phyloP scores from a whole-genome alignment of 2,888 invertebrate species.

The Brachypalpus laphriformis region DNA sequence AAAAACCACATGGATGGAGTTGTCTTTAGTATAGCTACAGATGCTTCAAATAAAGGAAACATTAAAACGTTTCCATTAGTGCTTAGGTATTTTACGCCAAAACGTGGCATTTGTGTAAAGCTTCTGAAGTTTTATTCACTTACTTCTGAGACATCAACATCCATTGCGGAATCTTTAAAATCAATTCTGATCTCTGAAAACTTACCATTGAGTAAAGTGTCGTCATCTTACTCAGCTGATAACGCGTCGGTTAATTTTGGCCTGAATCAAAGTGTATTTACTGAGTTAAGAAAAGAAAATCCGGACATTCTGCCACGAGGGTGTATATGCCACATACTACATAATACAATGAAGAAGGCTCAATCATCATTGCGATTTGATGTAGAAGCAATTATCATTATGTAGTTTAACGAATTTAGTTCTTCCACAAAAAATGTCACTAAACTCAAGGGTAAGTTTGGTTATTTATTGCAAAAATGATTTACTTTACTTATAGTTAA shows the following conservation, averaged over 20 bases:
- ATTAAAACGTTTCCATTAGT: too few relatives aligned
- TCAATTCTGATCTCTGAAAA: conserved; percentile 22
- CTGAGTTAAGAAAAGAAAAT: conserved; percentile 28
- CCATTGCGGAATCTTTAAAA: conserved; percentile 28
- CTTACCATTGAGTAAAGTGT: conserved; percentile 9
- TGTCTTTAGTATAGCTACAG: too few relatives aligned
- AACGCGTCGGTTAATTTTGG: conserved; percentile 33
- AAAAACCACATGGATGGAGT: too few relatives aligned
- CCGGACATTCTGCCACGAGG: conserved; percentile 12
- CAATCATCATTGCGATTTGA: conserved; percentile 8
- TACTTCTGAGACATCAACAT: too few relatives aligned
- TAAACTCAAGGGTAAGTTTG: conserved; percentile 27
- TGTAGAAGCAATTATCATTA: conserved; percentile 31
- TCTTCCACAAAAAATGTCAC: conserved; percentile 33
- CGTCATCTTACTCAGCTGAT: conserved; percentile 15
- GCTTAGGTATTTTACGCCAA: too few relatives aligned
- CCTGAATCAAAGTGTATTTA: conserved; percentile 41
- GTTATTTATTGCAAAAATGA: conserved; percentile 1
- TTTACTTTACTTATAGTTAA: neutral
- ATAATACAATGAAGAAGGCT: conserved; percentile 35
- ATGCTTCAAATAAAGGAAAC: too few relatives aligned
- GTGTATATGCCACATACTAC: conserved; percentile 16
- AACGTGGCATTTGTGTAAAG: too few relatives aligned
- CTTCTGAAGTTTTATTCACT: too few relatives aligned
- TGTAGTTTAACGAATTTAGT: conserved; percentile 36